These are phyloP conservation scores for Xanthorhoe spadicearia DNA, from an alignment of 2,888 invertebrate genomes.

Conservation along the genomic window DNA sequence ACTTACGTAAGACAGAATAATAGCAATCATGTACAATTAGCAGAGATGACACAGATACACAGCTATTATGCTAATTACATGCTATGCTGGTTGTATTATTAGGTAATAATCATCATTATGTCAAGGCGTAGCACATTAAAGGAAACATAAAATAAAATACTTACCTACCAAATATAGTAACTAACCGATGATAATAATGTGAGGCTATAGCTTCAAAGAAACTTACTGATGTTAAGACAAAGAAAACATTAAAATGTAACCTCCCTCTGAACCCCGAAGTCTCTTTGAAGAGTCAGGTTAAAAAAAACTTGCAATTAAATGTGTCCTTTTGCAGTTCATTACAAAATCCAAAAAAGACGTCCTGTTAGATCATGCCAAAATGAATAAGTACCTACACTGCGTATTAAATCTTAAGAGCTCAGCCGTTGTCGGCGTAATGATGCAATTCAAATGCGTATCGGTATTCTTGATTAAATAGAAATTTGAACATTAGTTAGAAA, in stretches of 20 bases:
- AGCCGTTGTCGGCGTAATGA: no score
- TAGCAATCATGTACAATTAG: conserved; percentile 22
- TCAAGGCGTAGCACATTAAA: conserved; percentile 31
- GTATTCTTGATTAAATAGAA: no score
- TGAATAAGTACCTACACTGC: no score
- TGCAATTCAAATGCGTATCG: no score
- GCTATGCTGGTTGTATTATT: conserved; percentile 8
- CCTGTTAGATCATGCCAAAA: no score
- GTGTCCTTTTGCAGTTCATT: no score
- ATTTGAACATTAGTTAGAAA: neutral
- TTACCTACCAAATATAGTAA: neutral
- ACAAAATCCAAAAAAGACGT: no score
- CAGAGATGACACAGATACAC: conserved; percentile 18
- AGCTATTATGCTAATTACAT: conserved; percentile 36
- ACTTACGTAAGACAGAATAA: conserved; percentile 22
- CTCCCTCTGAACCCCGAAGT: neutral
- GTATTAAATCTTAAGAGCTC: no score
- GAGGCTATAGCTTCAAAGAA: neutral
- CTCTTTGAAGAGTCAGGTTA: no score
- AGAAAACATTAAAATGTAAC: no score
- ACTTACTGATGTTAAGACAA: neutral
- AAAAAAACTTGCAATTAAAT: no score
- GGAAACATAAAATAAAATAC: conserved; percentile 1
- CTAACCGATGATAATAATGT: neutral
- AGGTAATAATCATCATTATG: conserved; percentile 35